Evolutionary conservation across 2,797 vertebrate genomes (phyloP), one percentile per base, ranked within the genome.

Genomic region (Rhodeus uyekii): DNA sequence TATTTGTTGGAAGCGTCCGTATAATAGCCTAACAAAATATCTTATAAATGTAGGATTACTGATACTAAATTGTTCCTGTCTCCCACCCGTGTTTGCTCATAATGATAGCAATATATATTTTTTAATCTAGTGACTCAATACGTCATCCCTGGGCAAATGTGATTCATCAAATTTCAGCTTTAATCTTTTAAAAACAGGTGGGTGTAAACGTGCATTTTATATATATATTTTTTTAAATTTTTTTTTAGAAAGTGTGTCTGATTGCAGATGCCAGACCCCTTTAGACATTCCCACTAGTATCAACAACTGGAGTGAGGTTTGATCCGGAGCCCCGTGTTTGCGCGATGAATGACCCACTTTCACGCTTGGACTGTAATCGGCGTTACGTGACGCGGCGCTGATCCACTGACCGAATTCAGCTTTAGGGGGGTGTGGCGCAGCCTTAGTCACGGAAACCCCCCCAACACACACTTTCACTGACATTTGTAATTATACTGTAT

Each of bases 321-420:
- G 8, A 38, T 60, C 29, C 50, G 19, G 18, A 50, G 32, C 18
- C n/a, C 24, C 9, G 8, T 13, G 3, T 78, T 8, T 27, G 8
- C 8, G 7, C 24, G 18, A 72, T 13, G 63, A 4, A 58, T 63
- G 78, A 72, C 78, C 55, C 55, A 72, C 4, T 80, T 73, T 29
- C 1, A 19, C 38, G 27, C 64, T 48, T 46, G 10, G 74, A 9
- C 12, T 58, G 73, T 39, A 9, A 75, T 60, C 2, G 19, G 24
- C n/a, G 18, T 77, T 77, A 77, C 19, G 48, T 61, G 36, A 48
- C 18, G 13, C 5, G 22, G 82, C 44, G 13, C 4, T 61, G 83
- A 34, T 80, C 76, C 50, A 82, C 68, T 80, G 46, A 63, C 69
- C 67, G 81, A 80, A 18, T 81, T 50, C 46, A 63, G 19, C 13